Base-by-base conservation (phyloP, 1,140 invertebrate species). In the Rhysida immarginata region DNA sequence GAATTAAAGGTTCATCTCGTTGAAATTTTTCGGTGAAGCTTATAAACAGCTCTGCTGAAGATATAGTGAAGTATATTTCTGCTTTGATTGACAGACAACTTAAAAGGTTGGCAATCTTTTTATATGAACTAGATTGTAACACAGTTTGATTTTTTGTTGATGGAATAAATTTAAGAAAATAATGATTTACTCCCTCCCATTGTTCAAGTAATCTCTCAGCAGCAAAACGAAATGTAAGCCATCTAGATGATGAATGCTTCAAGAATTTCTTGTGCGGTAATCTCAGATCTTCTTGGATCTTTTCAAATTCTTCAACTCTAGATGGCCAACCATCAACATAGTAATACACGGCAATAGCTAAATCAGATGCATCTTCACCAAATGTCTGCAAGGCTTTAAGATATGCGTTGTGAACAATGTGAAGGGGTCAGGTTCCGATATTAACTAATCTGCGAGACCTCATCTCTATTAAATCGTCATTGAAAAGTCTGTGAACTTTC, bases 151-250 rank as follows among this genome's bases (percentile, higher is more conserved):
- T 35, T n/a, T 58, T 54, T 48, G n/a, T 25, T 26, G 2, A 25
- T 48, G 59, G 59, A 27, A 62, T 48, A 41, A 52, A 45, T 53
- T 42, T 58, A 13, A 57, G 16, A 25, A 62, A 62, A 44, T 59
- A 61, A 16, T 29, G 58, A 2, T 27, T 42, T 21, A n/a, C n/a
- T n/a, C n/a, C n/a, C n/a, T n/a, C n/a, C n/a, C n/a, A n/a, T n/a
- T n/a, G n/a, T n/a, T n/a, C n/a, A n/a, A n/a, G n/a, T 13, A 65
- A 27, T 51, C 63, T 54, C 13, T 57, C 16, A 16, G 64, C 50
- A 53, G 62, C 56, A 24, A 54, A 55, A 5, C 58, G 41, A 24
- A 65, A 35, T 26, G 62, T 52, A 16, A 52, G 25, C 50, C 50
- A 52, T 52, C 50, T 26, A 16, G 50, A 25, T 20, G 8, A 20